A percentile compares a stretch with the other conserved stretches of the same genome.
phyloP scores from a whole-genome alignment of 1,140 invertebrate genomes.

The Cataglyphis hispanica region DNA sequence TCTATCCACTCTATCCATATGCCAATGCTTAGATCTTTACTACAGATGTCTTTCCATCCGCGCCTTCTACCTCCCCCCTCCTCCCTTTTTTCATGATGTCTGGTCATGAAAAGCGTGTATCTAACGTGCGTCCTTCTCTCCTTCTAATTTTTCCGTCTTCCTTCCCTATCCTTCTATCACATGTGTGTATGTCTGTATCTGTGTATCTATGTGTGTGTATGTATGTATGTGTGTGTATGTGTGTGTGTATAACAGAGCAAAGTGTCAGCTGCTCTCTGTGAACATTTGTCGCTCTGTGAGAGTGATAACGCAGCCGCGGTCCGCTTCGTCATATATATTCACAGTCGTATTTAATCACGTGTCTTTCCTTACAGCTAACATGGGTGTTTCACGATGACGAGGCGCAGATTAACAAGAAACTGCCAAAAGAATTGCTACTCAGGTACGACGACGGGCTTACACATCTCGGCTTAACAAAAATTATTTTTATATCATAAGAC shows the following conservation, averaged over 20 bases:
- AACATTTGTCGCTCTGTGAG: constrained; percentile 28
- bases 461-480: no score
- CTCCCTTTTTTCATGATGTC: background rate
- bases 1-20: constrained; percentile 55
- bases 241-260: background rate
- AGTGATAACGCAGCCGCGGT: constrained; percentile 21
- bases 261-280: constrained; percentile 19
- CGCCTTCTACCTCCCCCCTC: background rate
- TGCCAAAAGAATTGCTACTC: constrained; percentile 97
- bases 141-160: no score
- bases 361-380: constrained; percentile 83
- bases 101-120: background rate
- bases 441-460: constrained; percentile 86
- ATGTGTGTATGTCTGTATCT: background rate
- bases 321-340: background rate
- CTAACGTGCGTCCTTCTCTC: background rate
- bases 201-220: background rate
- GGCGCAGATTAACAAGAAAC: constrained; percentile 97
- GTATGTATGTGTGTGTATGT: background rate
- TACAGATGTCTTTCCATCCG: background rate
- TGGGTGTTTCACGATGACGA: constrained; percentile 92
- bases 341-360: constrained; percentile 47
- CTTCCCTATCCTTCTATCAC: no score
- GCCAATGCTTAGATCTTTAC: constrained; percentile 52
- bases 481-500: no score